Percentiles rank a stretch among this genome's conserved stretches.
phyloP scores from a whole-genome alignment of 2,113 vertebrate species.

The Nettapus auritus region DNA sequence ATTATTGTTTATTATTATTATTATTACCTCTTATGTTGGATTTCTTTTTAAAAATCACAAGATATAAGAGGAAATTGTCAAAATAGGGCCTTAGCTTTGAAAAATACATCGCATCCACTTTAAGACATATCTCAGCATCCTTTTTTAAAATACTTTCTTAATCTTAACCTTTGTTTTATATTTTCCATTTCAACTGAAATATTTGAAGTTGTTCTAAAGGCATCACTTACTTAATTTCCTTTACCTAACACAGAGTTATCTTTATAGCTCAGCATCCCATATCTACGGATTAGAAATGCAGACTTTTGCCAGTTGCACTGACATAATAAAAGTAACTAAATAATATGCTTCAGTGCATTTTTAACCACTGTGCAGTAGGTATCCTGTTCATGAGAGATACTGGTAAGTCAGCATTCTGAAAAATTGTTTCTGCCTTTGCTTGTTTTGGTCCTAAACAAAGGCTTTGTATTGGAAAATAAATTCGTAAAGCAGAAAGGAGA shows the following conservation, averaged over 20 bases:
- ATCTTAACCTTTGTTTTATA: neutral
- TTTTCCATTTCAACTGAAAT: conserved; percentile 2
- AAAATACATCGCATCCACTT: neutral
- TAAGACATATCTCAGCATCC: neutral
- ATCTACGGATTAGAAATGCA: conserved; percentile 87
- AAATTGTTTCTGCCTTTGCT: neutral
- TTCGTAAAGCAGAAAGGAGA: neutral
- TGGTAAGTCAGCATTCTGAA: neutral
- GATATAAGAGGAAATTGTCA: neutral
- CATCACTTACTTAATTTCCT: conserved; percentile 34
- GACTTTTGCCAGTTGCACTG: conserved; percentile 87
- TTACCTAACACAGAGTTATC: conserved; percentile 82
- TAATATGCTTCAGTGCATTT: neutral
- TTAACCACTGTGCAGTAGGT: neutral
- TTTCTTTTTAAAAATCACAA: neutral
- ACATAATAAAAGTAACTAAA: conserved; percentile 86
- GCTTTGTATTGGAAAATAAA: neutral
- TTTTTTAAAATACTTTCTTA: neutral
- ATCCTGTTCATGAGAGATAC: neutral
- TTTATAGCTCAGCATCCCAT: conserved; percentile 88
- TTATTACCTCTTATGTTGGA: neutral
- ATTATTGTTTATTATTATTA: neutral
- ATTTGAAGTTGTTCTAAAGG: neutral
- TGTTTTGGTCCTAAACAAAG: neutral
- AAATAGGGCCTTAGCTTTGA: neutral